Evolutionary conservation across 2,888 invertebrate genomes (phyloP), one percentile per base, ranked within the genome.

Genomic region (Euzetes globulus): DNA sequence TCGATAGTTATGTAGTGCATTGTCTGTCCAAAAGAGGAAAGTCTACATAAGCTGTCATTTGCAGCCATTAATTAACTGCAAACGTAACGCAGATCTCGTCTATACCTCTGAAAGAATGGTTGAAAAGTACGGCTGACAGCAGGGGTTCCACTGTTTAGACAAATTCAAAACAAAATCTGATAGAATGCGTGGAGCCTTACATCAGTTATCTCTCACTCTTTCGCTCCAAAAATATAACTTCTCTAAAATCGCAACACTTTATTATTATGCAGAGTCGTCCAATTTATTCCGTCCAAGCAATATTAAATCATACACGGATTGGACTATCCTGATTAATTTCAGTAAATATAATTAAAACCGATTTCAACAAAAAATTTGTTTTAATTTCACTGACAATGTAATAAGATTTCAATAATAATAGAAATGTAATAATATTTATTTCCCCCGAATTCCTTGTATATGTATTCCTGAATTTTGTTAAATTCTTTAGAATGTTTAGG

Each of bases 11-110:
- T 65, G 29, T 33, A 37, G 37, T 65, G 37, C 25, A 65, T 33
- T 65, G 65, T 63, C 27, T 63, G 63, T 65, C 65, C 65, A 37
- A 37, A 65, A 65, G 65, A 65, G 65, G 65, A 33, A 65, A 33
- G 65, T 65, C 65, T 37, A 25, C 37, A 37, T 19, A 65, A 65
- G 65, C 65, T 65, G 65, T 65, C 65, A 65, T 65, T 65, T 37
- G 37, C n/a, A n/a, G 65, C 37, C 65, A 65, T 65, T 65, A 65
- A 65, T 65, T 65, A 65, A 65, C 6, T 13, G 33, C 33, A n/a
- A 65, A 65, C 65, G 65, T 65, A 65, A 65, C 29, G 37, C 65
- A 65, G 65, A 65, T 65, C 41, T 19, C n/a, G 3, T n/a, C 65
- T 41, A 65, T n/a, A n/a, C 65, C 65, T 65, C 37, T 65, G 65